Conservation (phyloP, 2,888 invertebrate genomes). For the Calliphora vomitoria region DNA sequence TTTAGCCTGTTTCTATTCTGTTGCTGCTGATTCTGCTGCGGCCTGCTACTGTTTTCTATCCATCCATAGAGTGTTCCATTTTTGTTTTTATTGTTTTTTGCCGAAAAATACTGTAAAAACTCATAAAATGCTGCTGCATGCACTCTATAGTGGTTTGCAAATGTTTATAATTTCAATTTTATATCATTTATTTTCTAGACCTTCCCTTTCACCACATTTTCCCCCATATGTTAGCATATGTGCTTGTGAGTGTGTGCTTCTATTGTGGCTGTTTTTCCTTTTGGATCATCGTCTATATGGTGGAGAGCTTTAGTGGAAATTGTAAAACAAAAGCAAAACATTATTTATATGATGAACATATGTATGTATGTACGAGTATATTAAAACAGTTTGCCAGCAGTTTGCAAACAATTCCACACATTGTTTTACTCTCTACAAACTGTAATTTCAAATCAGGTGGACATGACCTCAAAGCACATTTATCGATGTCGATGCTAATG, state of each 20-base stretch:
- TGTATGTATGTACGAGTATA: background rate
- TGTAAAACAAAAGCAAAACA: background rate
- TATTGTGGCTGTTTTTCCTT: slow-evolving; percentile 40
- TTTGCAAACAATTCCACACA: slow-evolving; percentile 56
- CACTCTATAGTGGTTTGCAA: slow-evolving; percentile 73
- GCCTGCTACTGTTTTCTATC: slow-evolving; percentile 56
- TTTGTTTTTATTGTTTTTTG: slow-evolving; percentile 59
- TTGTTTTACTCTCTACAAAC: slow-evolving; percentile 33
- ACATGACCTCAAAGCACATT: no score
- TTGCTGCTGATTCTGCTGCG: slow-evolving; percentile 1
- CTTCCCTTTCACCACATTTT: slow-evolving; percentile 5
- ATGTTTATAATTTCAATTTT: slow-evolving; percentile 65
- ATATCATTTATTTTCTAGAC: slow-evolving; percentile 21
- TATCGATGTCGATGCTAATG: no score
- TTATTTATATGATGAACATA: no score
- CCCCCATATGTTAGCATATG: background rate
- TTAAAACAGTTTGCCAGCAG: slow-evolving; percentile 35
- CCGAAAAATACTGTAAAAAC: slow-evolving; percentile 70
- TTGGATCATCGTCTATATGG: slow-evolving; percentile 25
- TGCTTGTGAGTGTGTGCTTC: background rate
- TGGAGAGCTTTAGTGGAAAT: slow-evolving; percentile 19
- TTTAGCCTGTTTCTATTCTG: slow-evolving; percentile 40
- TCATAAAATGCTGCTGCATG: slow-evolving; percentile 66
- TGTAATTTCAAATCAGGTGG: no score
- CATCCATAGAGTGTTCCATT: slow-evolving; percentile 61